Percentiles rank a stretch among this genome's conserved stretches.
phyloP scores from a whole-genome alignment of 1,140 invertebrate species.

The Ylistrum balloti region DNA sequence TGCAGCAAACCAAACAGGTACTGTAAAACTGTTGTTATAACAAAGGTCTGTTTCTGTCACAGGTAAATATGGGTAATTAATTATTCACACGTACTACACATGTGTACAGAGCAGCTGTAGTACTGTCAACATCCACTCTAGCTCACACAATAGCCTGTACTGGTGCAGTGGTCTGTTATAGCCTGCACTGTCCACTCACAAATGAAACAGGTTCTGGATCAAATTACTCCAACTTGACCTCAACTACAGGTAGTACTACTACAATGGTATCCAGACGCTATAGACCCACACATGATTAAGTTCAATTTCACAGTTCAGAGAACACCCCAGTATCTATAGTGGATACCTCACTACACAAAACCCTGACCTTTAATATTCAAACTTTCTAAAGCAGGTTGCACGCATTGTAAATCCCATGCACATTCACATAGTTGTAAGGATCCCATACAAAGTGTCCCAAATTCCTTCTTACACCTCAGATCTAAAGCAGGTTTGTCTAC shows the following conservation, averaged over 20 bases:
- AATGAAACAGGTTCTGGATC: not conserved
- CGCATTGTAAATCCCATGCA: not conserved
- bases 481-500: not conserved
- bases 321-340: not conserved
- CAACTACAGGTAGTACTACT: not conserved
- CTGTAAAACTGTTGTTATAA: not conserved
- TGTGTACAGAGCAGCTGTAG: not conserved
- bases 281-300: not conserved
- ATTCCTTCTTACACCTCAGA: not conserved
- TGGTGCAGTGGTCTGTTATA: not conserved
- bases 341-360: not conserved
- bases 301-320: conserved; percentile 33
- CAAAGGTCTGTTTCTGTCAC: not conserved
- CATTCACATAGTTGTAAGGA: not conserved
- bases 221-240: not conserved
- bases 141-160: not conserved
- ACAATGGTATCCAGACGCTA: not conserved
- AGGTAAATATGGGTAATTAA: conserved; percentile 29
- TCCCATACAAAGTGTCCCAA: not conserved
- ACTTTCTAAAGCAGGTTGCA: not conserved
- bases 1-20: not conserved
- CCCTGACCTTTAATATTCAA: not conserved
- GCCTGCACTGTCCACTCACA: not conserved
- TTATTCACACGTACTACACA: not conserved
- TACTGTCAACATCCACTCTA: not conserved